A percentile compares a stretch with the other conserved stretches of the same genome.
phyloP scores from a whole-genome alignment of 2,113 vertebrate genomes.

The Prionailurus bengalensis region DNA sequence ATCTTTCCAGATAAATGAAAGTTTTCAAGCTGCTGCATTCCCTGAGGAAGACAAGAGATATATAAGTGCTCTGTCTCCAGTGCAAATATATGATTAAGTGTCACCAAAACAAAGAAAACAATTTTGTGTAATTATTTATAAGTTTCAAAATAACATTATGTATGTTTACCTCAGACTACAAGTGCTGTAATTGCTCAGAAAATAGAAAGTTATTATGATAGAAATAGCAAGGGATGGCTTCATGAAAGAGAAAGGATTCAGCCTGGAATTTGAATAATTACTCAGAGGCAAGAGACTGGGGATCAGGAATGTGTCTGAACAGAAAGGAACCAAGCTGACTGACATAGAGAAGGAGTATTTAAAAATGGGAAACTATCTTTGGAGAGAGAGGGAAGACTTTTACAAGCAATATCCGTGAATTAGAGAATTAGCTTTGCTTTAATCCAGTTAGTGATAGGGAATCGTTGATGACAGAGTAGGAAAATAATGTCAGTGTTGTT shows the following conservation, averaged over 20 bases:
- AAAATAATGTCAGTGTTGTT: background rate
- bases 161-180: background rate
- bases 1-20: background rate
- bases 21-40: background rate
- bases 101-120: background rate
- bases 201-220: background rate
- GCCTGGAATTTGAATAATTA: background rate
- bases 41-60: background rate
- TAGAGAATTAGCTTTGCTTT: background rate
- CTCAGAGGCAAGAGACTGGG: background rate
- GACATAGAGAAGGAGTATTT: background rate
- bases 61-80: background rate
- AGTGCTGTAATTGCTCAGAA: background rate
- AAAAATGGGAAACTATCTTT: background rate
- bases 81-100: background rate
- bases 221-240: conserved; percentile 1
- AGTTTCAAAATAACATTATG: background rate
- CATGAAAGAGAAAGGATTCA: background rate
- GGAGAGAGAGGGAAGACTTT: background rate
- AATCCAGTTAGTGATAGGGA: background rate
- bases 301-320: background rate
- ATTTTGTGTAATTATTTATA: background rate
- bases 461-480: background rate
- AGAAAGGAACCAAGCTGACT: background rate
- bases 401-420: background rate